Conservation (phyloP, 2,113 vertebrate species). For the Gobius niger region DNA sequence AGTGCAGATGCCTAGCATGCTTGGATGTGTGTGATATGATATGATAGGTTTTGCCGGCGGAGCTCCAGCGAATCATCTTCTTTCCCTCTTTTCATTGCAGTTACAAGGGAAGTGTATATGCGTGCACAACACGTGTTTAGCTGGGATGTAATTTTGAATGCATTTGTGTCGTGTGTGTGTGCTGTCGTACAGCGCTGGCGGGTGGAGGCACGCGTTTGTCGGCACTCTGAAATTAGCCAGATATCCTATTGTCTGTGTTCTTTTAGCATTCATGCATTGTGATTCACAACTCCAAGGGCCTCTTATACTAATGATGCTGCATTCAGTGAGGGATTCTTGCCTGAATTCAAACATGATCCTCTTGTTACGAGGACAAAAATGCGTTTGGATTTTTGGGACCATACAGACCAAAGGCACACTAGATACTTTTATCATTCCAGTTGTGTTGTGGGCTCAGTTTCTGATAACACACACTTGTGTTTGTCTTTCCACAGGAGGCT, state of each 20-base stretch:
- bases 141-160: conserved; percentile 12
- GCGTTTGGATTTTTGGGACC: conserved; percentile 55
- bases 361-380: conserved; percentile 60
- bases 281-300: conserved; percentile 71
- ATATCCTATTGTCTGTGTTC: conserved; percentile 75
- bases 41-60: conserved; percentile 67
- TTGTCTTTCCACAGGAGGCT: conserved; percentile 84
- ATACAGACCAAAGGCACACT: conserved; percentile 21
- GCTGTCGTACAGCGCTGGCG: conserved; percentile 61
- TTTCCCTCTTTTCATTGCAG: conserved; percentile 55
- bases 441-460: conserved; percentile 17
- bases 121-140: conserved; percentile 18
- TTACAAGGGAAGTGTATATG: conserved; percentile 52
- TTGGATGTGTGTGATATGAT: conserved; percentile 74
- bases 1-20: conserved; percentile 69
- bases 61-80: conserved; percentile 62
- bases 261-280: conserved; percentile 72
- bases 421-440: conserved; percentile 45
- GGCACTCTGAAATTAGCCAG: conserved; percentile 73
- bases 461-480: conserved; percentile 39
- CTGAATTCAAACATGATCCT: conserved; percentile 65
- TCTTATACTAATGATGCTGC: conserved; percentile 68
- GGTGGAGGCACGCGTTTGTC: conserved; percentile 68
- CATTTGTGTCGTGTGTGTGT: conserved; percentile 18
- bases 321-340: conserved; percentile 59